phyloP scores from a whole-genome alignment of 2,888 invertebrate genomes.

The Eupeodes latifasciatus region DNA sequence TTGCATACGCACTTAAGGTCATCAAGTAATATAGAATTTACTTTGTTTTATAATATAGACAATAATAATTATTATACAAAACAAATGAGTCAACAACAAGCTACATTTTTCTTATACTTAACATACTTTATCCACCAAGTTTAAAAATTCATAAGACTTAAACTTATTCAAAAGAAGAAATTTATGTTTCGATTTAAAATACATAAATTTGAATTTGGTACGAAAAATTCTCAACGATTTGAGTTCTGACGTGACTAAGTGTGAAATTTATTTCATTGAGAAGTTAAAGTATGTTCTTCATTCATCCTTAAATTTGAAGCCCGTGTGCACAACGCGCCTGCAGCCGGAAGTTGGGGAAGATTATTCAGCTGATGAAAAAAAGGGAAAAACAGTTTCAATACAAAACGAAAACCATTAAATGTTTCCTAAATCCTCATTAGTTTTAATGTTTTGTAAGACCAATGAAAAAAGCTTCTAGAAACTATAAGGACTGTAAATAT shows the following conservation, averaged over 20 bases:
- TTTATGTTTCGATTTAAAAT: neutral
- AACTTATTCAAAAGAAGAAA: neutral
- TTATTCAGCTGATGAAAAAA: neutral
- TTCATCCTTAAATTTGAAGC: neutral
- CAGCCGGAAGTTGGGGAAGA: neutral
- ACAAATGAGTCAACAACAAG: neutral
- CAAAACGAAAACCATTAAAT: neutral
- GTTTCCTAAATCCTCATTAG: too few species aligned
- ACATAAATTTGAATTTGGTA: neutral
- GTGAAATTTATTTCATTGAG: neutral
- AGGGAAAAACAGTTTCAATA: neutral
- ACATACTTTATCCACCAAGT: neutral
- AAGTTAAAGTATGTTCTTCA: neutral
- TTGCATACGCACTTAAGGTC: conserved; percentile 20
- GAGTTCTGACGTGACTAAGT: conserved; percentile 7
- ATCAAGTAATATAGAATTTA: neutral
- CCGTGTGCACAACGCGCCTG: neutral
- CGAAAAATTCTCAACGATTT: neutral
- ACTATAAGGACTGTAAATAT: too few species aligned
- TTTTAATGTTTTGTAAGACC: too few species aligned
- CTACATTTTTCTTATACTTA: too few species aligned
- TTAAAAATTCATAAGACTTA: neutral
- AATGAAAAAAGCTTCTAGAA: neutral
- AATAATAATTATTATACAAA: neutral
- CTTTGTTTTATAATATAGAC: neutral